Evolutionary conservation across 2,888 invertebrate genomes (phyloP).

Genomic region (Automeris io): DNA sequence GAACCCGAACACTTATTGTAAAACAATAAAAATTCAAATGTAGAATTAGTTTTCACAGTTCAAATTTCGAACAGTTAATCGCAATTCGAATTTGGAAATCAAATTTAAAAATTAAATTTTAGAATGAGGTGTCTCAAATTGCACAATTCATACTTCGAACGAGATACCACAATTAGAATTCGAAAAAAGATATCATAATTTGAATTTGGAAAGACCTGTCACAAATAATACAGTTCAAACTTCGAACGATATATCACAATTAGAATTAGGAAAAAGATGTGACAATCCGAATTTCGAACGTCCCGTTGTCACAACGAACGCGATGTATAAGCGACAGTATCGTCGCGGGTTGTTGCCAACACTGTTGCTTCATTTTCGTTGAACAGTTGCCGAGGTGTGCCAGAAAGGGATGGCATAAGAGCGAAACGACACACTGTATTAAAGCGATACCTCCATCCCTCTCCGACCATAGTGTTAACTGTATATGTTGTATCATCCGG

Average conservation of each 20-base stretch:
- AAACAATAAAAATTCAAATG: slow-evolving; percentile 11
- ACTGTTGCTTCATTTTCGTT: slow-evolving; percentile 70
- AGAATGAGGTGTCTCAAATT: too few species aligned
- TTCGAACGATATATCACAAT: slow-evolving; percentile 3
- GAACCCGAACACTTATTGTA: slow-evolving; percentile 4
- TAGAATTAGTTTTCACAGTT: neutral
- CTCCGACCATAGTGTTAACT: slow-evolving; percentile 65
- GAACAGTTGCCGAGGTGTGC: slow-evolving; percentile 52
- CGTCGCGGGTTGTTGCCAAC: slow-evolving; percentile 51
- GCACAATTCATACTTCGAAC: too few species aligned
- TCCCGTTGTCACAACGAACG: slow-evolving; percentile 7
- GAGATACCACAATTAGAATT: too few species aligned
- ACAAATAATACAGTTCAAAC: neutral
- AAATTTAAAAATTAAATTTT: too few species aligned
- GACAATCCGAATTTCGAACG: slow-evolving; percentile 4
- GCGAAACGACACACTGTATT: slow-evolving; percentile 69
- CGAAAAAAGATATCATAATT: too few species aligned
- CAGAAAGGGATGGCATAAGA: slow-evolving; percentile 45
- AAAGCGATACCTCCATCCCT: slow-evolving; percentile 45
- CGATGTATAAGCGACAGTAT: slow-evolving; percentile 41
- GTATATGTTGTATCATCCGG: slow-evolving; percentile 76
- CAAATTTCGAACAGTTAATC: slow-evolving; percentile 10
- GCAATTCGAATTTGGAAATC: too few species aligned
- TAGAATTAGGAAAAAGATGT: slow-evolving; percentile 11
- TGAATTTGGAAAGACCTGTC: neutral